Percentiles rank a stretch among this genome's conserved stretches.
These are phyloP conservation scores for Terrapene triunguis DNA, from an alignment of 2,113 vertebrate species.

Conservation along the genomic window DNA sequence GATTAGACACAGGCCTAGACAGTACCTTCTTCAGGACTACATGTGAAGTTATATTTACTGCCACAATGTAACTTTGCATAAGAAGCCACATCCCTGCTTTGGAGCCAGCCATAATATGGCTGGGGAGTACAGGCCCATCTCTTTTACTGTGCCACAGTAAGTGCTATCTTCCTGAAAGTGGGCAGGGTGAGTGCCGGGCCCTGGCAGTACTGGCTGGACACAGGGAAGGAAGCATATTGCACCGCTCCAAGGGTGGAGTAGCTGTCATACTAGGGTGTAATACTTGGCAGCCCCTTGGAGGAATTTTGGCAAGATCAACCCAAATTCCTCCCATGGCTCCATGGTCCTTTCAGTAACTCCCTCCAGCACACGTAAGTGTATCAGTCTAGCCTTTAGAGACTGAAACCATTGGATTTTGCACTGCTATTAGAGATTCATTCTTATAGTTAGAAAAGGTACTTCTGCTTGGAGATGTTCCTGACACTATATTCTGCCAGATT, in stretches of 20 bases:
- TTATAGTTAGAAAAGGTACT: not conserved
- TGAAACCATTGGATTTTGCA: slow-evolving; percentile 2
- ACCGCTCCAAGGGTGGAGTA: not conserved
- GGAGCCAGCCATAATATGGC: not conserved
- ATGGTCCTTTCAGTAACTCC: not conserved
- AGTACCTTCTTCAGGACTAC: not conserved
- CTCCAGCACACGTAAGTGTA: not conserved
- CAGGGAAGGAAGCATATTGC: not conserved
- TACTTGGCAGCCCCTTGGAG: not conserved
- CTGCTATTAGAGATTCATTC: not conserved
- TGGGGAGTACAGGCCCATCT: not conserved
- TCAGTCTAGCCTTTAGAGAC: fast-evolving
- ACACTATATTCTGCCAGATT: not conserved
- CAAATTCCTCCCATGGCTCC: not conserved
- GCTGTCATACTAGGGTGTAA: not conserved
- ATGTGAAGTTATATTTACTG: not conserved
- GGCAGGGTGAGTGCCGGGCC: not conserved
- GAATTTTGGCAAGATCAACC: not conserved
- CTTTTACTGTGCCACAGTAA: not conserved
- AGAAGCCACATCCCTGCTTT: not conserved
- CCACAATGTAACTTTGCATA: not conserved
- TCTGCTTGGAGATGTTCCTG: slow-evolving; percentile 11
- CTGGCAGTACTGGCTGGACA: not conserved
- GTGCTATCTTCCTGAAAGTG: not conserved
- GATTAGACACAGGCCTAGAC: not conserved